phyloP scores from a whole-genome alignment of 2,113 vertebrate species.

The Melanerpes formicivorus region DNA sequence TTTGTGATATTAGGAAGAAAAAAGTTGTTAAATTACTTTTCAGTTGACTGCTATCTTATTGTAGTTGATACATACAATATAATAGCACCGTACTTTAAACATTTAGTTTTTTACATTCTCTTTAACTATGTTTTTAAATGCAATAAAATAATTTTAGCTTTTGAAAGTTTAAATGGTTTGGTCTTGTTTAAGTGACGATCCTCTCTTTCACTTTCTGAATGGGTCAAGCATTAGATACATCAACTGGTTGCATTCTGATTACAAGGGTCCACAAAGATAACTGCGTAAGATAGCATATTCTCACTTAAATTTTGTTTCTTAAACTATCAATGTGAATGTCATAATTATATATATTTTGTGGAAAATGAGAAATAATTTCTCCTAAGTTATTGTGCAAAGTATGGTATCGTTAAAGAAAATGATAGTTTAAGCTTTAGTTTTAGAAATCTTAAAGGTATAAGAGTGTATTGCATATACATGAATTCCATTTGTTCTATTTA shows the following conservation, averaged over 20 bases:
- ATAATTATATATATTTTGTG: conserved; percentile 85
- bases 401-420: conserved; percentile 77
- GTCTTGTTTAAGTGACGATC: conserved; percentile 65
- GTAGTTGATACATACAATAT: conserved; percentile 32
- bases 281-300: conserved; percentile 69
- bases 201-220: neutral
- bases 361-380: conserved; percentile 77
- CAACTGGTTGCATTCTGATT: conserved; percentile 62
- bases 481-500: conserved; percentile 83
- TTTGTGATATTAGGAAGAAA: conserved; percentile 40
- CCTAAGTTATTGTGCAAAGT: conserved; percentile 85
- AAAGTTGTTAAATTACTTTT: conserved; percentile 47
- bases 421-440: conserved; percentile 82
- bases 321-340: conserved; percentile 85
- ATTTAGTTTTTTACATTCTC: conserved; percentile 52
- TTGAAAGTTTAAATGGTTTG: conserved; percentile 57
- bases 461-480: conserved; percentile 80
- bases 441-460: conserved; percentile 81
- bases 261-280: conserved; percentile 68
- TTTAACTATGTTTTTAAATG: conserved; percentile 58
- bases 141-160: conserved; percentile 65
- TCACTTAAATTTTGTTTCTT: conserved; percentile 78
- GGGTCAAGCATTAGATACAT: conserved; percentile 65
- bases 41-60: conserved; percentile 51
- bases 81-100: conserved; percentile 53